Percentiles rank a stretch among this genome's conserved stretches.
phyloP scores from a whole-genome alignment of 2,888 invertebrate species.

The Drosophila mimica region DNA sequence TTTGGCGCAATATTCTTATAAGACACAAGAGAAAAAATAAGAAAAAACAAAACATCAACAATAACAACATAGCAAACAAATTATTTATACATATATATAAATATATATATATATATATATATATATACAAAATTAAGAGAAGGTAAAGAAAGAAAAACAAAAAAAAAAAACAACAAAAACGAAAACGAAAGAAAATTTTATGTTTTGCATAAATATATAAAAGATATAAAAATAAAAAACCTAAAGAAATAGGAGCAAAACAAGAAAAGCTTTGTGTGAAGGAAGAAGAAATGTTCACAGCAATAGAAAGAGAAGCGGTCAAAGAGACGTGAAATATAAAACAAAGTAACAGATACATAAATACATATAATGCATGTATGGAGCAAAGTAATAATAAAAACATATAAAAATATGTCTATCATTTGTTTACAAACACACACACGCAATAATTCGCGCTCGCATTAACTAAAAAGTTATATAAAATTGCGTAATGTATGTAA shows the following conservation, averaged over 20 bases:
- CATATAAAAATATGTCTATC: constrained; percentile 31
- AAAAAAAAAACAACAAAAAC: constrained; percentile 13
- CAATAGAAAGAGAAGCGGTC: constrained; percentile 33
- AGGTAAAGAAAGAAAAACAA: constrained; percentile 33
- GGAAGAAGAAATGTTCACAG: constrained; percentile 17
- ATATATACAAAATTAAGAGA: constrained; percentile 53
- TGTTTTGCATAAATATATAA: constrained; percentile 42
- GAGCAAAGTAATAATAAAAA: constrained; percentile 19
- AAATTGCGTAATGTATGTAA: constrained; percentile 50
- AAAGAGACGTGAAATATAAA: constrained; percentile 26
- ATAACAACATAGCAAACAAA: constrained; percentile 72
- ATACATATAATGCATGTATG: constrained; percentile 25
- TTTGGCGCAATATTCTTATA: constrained; percentile 65
- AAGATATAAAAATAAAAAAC: constrained; percentile 15
- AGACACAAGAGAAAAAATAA: constrained; percentile 44
- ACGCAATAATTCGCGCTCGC: constrained; percentile 33
- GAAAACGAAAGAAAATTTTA: constrained; percentile 34
- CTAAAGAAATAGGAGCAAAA: constrained; percentile 28
- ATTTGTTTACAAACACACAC: constrained; percentile 39
- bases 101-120: constrained; percentile 61
- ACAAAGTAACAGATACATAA: constrained; percentile 18
- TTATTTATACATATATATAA: constrained; percentile 67
- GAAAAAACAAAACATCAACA: constrained; percentile 45
- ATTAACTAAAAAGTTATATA: constrained; percentile 32
- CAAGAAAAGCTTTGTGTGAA: constrained; percentile 17